Evolutionary conservation across 2,113 vertebrate species (phyloP).

Genomic region (Pavo muticus): DNA sequence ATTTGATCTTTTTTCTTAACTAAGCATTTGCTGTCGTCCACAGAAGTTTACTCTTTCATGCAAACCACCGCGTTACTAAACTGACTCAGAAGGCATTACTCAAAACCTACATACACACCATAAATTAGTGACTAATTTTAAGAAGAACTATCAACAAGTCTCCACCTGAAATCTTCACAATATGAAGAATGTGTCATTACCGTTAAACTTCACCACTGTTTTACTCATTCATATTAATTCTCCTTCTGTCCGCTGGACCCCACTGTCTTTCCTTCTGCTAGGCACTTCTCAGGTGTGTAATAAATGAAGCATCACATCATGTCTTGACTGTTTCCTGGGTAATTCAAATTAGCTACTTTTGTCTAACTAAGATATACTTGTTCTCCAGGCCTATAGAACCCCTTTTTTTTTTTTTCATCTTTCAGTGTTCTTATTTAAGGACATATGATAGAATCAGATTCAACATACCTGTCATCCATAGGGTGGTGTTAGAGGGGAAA

Average conservation of each 20-base stretch:
- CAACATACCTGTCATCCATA: background rate
- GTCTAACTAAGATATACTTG: background rate
- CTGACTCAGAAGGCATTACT: too few species aligned
- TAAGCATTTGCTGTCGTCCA: background rate
- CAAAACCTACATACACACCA: background rate
- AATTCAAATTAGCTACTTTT: background rate
- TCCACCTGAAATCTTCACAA: background rate
- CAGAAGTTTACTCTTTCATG: background rate
- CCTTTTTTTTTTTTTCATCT: background rate
- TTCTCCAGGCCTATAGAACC: background rate
- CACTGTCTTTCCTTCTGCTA: background rate
- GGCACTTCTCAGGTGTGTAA: fast-evolving
- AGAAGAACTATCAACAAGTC: background rate
- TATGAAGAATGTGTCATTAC: background rate
- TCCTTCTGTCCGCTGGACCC: background rate
- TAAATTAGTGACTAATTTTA: background rate
- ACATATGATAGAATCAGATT: background rate
- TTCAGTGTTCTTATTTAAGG: background rate
- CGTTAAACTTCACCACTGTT: background rate
- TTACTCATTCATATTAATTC: background rate
- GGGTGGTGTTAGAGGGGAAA: background rate
- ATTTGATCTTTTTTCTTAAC: background rate
- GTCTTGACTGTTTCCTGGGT: background rate
- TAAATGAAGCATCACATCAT: background rate
- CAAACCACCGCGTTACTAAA: background rate